These are phyloP conservation scores for Megastigmus dorsalis DNA, from an alignment of 2,888 invertebrate genomes.

Conservation along the genomic window DNA sequence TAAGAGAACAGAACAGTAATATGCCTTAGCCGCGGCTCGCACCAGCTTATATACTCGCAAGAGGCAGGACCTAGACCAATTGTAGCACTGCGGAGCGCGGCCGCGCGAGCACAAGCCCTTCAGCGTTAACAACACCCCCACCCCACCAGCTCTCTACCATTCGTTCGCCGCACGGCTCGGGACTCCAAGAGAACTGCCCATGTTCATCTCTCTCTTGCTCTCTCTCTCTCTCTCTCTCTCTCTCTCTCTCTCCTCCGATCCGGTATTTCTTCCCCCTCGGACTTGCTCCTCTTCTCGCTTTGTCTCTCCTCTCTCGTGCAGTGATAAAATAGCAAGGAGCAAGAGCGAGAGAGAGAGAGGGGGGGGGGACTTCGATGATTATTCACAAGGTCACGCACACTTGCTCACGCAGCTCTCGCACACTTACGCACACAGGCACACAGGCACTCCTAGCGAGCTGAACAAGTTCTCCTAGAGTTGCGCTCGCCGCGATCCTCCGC, in stretches of 20 bases:
- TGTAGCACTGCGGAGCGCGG: neutral
- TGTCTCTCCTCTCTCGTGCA: neutral
- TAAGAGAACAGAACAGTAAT: conserved; percentile 47
- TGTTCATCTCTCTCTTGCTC: neutral
- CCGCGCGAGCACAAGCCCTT: too few relatives aligned
- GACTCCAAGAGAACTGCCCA: too few relatives aligned
- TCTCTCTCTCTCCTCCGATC: neutral
- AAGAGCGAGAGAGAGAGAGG: neutral
- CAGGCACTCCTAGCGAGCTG: neutral
- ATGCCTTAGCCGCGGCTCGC: conserved; percentile 36
- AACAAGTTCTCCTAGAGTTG: neutral
- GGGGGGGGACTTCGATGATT: conserved; percentile 42
- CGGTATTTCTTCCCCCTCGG: conserved; percentile 3
- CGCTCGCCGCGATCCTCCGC: too few relatives aligned
- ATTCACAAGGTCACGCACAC: conserved; percentile 34
- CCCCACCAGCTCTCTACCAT: too few relatives aligned
- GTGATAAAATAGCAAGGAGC: too few relatives aligned
- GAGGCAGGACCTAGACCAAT: too few relatives aligned
- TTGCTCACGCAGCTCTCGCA: neutral
- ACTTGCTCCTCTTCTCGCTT: neutral
- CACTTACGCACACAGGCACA: neutral
- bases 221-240: neutral
- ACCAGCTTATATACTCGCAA: conserved; percentile 38
- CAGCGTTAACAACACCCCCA: too few relatives aligned
- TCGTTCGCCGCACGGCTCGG: too few relatives aligned